Evolutionary conservation across 2,888 invertebrate genomes (phyloP), one percentile per base, ranked within the genome.

Genomic region (Myathropa florea): DNA sequence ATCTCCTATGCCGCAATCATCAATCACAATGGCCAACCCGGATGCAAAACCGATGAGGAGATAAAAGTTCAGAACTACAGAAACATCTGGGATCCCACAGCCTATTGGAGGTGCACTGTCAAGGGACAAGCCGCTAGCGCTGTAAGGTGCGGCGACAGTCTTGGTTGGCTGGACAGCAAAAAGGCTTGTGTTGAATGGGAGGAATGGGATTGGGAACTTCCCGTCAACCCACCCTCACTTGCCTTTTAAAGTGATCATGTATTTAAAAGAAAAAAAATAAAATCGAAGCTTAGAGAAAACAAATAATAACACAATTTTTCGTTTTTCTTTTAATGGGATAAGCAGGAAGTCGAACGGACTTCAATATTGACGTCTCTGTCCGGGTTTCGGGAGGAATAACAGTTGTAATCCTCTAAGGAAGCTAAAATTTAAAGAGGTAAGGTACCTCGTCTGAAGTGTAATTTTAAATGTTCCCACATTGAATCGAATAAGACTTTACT

Each of bases 41-140:
- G 68, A 30, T 82, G 81, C 23, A 68, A 75, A 57, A 76, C 75
- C 1, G 75, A 76, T 2, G 18, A 1, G 1, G 81, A 82, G 61
- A 4, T 76, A 14, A 10, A 2, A 14, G 59, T 39, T 3, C 6
- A 18, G 4, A 10, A 28, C 28, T 82, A 70, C 26, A 46, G 81
- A 12, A 82, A 82, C 46, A 39, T 24, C 21, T 82, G 36, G 61
- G 81, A 82, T 23, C 18, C 70, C 10, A 70, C 46, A 1, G 30
- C 23, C 23, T 82, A 64, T 46, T 82, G 81, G 81, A 26, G 36
- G 30, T 82, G 81, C 59, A 28, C 28, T 3, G 6, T 10, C 14
- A 24, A 39, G 10, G 76, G 70, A 14, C 4, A 36, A 30, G 30
- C 81, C 2, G 81, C n/a, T 24, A 24, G 6, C 0, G 4, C 10